Percentiles rank a stretch among this genome's conserved stretches.
phyloP scores from a whole-genome alignment of 2,113 vertebrate species.

The Mus spicilegus region DNA sequence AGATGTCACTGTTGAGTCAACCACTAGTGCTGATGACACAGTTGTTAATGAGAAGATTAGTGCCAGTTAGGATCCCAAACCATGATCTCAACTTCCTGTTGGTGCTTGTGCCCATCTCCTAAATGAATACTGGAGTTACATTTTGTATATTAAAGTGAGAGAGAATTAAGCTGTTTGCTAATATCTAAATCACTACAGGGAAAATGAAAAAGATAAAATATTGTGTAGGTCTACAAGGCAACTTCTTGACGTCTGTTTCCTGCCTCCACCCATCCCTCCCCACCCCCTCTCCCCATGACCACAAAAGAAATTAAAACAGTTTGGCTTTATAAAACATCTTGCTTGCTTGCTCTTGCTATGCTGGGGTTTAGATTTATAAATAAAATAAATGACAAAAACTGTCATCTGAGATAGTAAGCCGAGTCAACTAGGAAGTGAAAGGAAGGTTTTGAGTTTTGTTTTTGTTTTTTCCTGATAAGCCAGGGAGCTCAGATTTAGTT shows the following conservation, averaged over 20 bases:
- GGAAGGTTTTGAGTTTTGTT: not conserved
- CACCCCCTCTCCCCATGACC: not conserved
- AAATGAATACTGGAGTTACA: conserved; percentile 35
- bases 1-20: not conserved
- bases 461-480: conserved; percentile 62
- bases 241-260: not conserved
- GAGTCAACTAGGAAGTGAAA: conserved; percentile 52
- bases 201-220: not conserved
- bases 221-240: not conserved
- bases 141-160: not conserved
- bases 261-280: not conserved
- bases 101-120: not conserved
- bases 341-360: conserved; percentile 9
- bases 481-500: conserved; percentile 35
- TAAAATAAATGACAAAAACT: conserved; percentile 57
- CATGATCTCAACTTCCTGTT: conserved; percentile 32
- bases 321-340: conserved; percentile 33
- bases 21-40: not conserved
- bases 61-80: conserved; percentile 17
- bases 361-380: conserved; percentile 57
- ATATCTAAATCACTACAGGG: not conserved
- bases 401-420: conserved; percentile 53
- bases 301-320: conserved; percentile 59
- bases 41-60: not conserved
- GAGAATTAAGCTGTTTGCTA: not conserved